Evolutionary conservation across 2,888 invertebrate species (phyloP).

Genomic region (Schrankia costaestrigalis): DNA sequence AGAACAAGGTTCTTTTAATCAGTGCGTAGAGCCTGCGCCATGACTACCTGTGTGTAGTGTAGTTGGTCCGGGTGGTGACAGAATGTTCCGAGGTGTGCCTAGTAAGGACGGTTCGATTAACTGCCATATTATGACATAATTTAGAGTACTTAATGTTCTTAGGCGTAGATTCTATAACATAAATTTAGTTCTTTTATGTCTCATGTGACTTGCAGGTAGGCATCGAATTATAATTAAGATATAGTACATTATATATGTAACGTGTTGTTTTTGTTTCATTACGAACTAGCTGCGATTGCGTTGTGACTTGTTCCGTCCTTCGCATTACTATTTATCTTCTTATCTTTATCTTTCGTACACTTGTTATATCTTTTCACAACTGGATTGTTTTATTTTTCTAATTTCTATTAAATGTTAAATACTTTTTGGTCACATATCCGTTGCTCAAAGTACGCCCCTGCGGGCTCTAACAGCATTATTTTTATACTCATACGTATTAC

Average conservation of each 20-base stretch:
- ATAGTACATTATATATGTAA: constrained; percentile 45
- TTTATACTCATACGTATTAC: constrained; percentile 63
- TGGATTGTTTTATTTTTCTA: constrained; percentile 43
- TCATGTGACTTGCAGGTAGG: constrained; percentile 68
- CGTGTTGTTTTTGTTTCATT: constrained; percentile 55
- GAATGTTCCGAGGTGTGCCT: constrained; percentile 56
- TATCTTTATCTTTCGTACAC: constrained; percentile 53
- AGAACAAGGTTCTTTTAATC: constrained; percentile 67
- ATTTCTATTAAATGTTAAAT: constrained; percentile 46
- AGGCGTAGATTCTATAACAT: constrained; percentile 65
- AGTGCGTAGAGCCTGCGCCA: constrained; percentile 16
- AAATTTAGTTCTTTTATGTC: constrained; percentile 60
- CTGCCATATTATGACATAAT: constrained; percentile 81
- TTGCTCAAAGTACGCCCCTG: constrained; percentile 72
- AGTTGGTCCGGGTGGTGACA: too few species aligned
- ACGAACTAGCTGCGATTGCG: constrained; percentile 45
- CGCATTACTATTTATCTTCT: constrained; percentile 45
- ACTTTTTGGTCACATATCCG: constrained; percentile 57
- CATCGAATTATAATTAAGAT: constrained; percentile 70
- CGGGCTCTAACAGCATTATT: constrained; percentile 67
- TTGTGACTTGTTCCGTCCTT: constrained; percentile 44
- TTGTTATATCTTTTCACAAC: constrained; percentile 70
- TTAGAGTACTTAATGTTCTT: constrained; percentile 70
- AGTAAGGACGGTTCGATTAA: constrained; percentile 77
- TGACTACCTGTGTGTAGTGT: too few species aligned